Conservation (phyloP, 2,797 vertebrate genomes). For the Merluccius polli region DNA sequence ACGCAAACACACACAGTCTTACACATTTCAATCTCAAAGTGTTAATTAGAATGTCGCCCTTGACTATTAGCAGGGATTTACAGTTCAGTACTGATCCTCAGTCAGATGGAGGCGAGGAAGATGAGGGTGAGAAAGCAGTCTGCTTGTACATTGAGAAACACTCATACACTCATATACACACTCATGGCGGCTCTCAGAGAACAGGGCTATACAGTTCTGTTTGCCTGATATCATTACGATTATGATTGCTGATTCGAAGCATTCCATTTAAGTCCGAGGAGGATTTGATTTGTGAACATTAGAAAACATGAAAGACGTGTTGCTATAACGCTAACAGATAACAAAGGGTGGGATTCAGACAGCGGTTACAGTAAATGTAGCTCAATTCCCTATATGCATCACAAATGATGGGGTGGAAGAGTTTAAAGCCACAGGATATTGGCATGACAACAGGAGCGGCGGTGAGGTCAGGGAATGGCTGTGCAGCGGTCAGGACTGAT, state of each 20-base stretch:
- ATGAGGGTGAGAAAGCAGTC: slow-evolving; percentile 1
- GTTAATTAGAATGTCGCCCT: slow-evolving; percentile 37
- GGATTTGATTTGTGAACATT: background rate
- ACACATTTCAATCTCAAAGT: slow-evolving; percentile 10
- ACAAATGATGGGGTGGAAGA: background rate
- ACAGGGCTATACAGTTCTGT: background rate
- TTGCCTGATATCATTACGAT: background rate
- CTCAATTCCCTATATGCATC: background rate
- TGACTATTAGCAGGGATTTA: slow-evolving; percentile 32
- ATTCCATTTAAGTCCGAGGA: background rate
- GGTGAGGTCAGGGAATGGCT: slow-evolving; percentile 13
- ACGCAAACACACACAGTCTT: background rate
- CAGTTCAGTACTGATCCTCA: slow-evolving; percentile 12
- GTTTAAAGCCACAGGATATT: background rate
- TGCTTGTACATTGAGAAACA: background rate
- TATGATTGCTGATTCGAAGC: background rate
- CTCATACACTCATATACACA: background rate
- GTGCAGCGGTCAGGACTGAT: slow-evolving; percentile 18
- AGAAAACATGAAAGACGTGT: background rate
- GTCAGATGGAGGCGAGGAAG: slow-evolving; percentile 9
- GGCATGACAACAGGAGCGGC: background rate
- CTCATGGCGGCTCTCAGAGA: background rate
- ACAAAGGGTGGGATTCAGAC: background rate
- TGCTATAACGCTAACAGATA: background rate
- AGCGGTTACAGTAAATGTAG: background rate